Conservation (phyloP, 2,113 vertebrate species). For the Scomber colias region DNA sequence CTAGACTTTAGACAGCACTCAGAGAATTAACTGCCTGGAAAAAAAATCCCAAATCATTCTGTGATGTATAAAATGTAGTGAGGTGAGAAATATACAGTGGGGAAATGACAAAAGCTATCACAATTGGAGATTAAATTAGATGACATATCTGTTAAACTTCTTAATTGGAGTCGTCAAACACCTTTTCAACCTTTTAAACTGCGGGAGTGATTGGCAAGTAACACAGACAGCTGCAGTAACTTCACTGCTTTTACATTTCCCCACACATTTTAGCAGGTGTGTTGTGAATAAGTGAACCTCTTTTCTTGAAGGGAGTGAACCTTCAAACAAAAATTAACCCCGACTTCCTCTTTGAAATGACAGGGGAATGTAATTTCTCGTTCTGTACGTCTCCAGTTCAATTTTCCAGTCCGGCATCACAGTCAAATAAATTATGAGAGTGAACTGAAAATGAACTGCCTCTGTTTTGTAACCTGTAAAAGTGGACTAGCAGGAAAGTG, state of each 20-base stretch:
- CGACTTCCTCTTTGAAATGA: conserved; percentile 12
- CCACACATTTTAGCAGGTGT: not conserved
- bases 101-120: no score
- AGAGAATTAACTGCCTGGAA: no score
- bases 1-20: no score
- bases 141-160: no score
- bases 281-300: not conserved
- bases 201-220: not conserved
- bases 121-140: no score
- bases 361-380: conserved; percentile 14
- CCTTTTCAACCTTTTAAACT: no score
- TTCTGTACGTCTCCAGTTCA: not conserved
- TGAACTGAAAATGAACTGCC: conserved; percentile 42
- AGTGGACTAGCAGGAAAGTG: not conserved
- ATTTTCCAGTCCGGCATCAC: conserved; percentile 11
- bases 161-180: no score
- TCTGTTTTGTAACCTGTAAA: conserved; percentile 1
- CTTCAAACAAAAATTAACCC: conserved; percentile 25
- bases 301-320: not conserved
- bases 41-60: no score
- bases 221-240: not conserved
- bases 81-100: no score
- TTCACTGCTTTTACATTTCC: not conserved
- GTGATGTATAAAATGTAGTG: no score
- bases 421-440: conserved; percentile 24